These are phyloP conservation scores for Platysternon megacephalum DNA, from an alignment of 2,113 vertebrate species.

Conservation along the genomic window DNA sequence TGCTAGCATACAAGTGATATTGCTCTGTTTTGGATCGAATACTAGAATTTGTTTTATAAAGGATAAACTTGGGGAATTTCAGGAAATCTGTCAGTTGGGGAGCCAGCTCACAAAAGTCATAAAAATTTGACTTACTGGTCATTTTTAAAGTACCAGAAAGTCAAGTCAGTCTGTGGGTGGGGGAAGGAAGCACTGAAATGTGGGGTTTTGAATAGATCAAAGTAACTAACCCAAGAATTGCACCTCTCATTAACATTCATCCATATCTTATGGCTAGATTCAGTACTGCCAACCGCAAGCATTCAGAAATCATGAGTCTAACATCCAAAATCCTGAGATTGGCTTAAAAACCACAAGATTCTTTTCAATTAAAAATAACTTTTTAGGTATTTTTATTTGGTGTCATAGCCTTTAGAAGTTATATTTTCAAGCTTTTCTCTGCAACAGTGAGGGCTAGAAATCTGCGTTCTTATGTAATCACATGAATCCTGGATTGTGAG, in stretches of 20 bases:
- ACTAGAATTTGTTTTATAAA: neutral
- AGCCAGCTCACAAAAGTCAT: neutral
- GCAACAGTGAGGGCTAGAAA: neutral
- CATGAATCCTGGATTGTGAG: neutral
- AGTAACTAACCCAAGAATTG: neutral
- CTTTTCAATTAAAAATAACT: neutral
- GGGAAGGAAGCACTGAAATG: neutral
- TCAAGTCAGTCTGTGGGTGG: neutral
- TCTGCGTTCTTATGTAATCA: neutral
- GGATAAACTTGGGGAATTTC: neutral
- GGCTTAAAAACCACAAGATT: neutral
- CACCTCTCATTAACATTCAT: neutral
- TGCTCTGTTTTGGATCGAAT: accelerated
- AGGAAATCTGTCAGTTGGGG: neutral
- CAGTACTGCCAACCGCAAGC: too few relatives aligned
- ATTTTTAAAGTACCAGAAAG: neutral
- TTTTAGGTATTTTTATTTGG: neutral
- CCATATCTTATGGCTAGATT: too few relatives aligned
- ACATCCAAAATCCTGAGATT: neutral
- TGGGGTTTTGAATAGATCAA: neutral
- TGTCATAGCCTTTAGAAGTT: neutral
- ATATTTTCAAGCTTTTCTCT: accelerated
- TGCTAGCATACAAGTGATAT: neutral
- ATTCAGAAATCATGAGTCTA: too few relatives aligned
- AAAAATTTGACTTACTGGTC: neutral